phyloP scores from a whole-genome alignment of 2,113 vertebrate genomes.

The Engystomops pustulosus region DNA sequence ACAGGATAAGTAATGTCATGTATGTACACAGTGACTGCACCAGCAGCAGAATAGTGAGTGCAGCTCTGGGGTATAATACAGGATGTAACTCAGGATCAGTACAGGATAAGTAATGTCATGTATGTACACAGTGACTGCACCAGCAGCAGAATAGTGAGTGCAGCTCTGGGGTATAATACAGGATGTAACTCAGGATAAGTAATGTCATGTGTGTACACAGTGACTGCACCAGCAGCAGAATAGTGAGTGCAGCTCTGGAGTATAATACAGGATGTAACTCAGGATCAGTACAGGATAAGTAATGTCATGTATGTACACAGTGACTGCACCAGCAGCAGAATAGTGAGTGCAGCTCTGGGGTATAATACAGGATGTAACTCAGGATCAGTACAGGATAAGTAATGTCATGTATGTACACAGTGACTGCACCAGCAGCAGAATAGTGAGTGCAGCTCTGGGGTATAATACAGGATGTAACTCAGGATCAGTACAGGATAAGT shows the following conservation, averaged over 20 bases:
- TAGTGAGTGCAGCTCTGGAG: background rate
- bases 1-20: too few relatives aligned
- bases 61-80: background rate
- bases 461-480: background rate
- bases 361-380: background rate
- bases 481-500: too few relatives aligned
- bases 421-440: background rate
- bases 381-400: too few relatives aligned
- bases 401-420: background rate
- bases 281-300: too few relatives aligned
- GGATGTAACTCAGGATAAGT: too few relatives aligned
- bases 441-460: background rate
- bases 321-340: background rate
- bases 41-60: slow-evolving; percentile 1
- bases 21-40: background rate
- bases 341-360: background rate
- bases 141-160: slow-evolving; percentile 1
- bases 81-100: too few relatives aligned
- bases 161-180: background rate
- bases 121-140: background rate
- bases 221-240: background rate
- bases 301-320: background rate
- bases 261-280: background rate
- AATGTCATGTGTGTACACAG: background rate
- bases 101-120: too few relatives aligned